Evolutionary conservation across 2,113 vertebrate genomes (phyloP).

Genomic region (Sterna hirundo): DNA sequence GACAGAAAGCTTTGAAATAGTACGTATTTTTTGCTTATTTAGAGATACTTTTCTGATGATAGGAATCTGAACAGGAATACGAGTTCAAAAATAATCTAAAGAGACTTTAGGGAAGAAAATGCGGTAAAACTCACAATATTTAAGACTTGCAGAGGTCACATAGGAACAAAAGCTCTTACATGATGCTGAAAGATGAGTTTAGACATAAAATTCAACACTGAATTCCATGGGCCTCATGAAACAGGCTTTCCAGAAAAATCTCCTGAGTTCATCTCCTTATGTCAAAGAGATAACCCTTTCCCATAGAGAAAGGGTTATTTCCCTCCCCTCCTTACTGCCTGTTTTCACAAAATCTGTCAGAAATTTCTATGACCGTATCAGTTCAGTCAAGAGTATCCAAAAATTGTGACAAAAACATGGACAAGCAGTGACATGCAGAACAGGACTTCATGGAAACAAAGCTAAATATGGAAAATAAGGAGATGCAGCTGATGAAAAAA

Average conservation of each 20-base stretch:
- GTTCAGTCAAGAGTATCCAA: not conserved
- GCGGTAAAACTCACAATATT: not conserved
- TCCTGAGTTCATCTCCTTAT: not conserved
- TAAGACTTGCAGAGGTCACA: not conserved
- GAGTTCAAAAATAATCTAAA: not conserved
- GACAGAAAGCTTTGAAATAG: not conserved
- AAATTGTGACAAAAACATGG: not conserved
- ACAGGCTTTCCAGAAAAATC: not conserved
- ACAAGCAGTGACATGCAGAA: not conserved
- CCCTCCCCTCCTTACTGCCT: not conserved
- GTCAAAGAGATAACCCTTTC: not conserved
- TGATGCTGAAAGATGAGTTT: not conserved
- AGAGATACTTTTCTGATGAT: not conserved
- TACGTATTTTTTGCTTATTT: not conserved
- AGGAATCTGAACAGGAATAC: not conserved
- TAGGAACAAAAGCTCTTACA: not conserved
- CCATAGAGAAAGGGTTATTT: not conserved
- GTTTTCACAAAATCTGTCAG: not conserved
- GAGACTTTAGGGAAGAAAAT: not conserved
- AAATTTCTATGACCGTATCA: not conserved
- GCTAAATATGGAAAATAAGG: not conserved
- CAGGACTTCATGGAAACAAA: not conserved
- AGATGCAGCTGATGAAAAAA: not conserved
- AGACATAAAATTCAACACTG: not conserved
- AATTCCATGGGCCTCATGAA: not conserved